Conservation (phyloP, 2,888 invertebrate genomes). For the Crocallis elinguaria region DNA sequence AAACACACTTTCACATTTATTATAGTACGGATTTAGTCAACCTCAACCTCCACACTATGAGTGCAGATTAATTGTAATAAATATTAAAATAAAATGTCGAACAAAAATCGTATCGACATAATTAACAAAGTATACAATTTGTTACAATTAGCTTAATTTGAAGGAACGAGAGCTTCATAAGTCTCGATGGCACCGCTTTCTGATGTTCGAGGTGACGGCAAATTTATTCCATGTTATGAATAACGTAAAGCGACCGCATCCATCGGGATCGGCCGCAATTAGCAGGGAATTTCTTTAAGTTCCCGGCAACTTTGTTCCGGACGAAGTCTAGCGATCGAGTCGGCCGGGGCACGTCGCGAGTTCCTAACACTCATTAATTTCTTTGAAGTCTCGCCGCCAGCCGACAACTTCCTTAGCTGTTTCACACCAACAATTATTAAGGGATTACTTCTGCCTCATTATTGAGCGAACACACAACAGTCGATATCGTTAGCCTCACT, state of each 20-base stretch:
- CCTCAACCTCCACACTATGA: too few relatives aligned
- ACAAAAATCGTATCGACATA: too few relatives aligned
- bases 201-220: constrained; percentile 42
- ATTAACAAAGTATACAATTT: too few relatives aligned
- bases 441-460: constrained; percentile 75
- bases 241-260: constrained; percentile 58
- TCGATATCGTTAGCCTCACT: constrained; percentile 53
- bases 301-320: constrained; percentile 79
- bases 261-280: constrained; percentile 64
- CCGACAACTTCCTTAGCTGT: constrained; percentile 72
- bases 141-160: too few relatives aligned
- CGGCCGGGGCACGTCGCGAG: constrained; percentile 75
- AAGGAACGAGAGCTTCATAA: too few relatives aligned
- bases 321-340: constrained; percentile 82
- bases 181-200: constrained; percentile 36
- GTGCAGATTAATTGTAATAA: too few relatives aligned
- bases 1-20: too few relatives aligned
- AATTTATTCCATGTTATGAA: constrained; percentile 59
- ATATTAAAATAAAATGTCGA: too few relatives aligned
- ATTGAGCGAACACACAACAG: constrained; percentile 60
- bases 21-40: too few relatives aligned
- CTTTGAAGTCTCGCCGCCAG: constrained; percentile 76
- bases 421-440: constrained; percentile 77
- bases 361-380: constrained; percentile 84
- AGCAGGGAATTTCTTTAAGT: constrained; percentile 74